Base-by-base conservation (phyloP, 2,888 invertebrate genomes). In the Brassicogethes aeneus region DNA sequence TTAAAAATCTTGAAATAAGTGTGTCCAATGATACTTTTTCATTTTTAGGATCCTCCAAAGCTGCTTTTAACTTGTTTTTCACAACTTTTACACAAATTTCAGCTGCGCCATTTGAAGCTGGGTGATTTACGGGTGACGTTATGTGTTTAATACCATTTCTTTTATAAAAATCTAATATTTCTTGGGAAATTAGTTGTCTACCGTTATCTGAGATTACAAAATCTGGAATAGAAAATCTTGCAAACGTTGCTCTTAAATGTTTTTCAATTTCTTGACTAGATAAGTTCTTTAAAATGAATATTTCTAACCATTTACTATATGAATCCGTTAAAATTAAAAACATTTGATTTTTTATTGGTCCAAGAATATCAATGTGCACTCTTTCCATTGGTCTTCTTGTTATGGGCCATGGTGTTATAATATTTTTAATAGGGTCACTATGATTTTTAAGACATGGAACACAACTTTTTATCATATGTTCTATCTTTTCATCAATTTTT, bases 261-360 rank as follows among this genome's bases (percentile, higher is more conserved):
- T 23, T 23, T 23, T 23, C 23, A 23, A 23, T 23, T 23, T 23
- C 23, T 23, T 23, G 23, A 23, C 23, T n/a, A n/a, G n/a, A n/a
- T n/a, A n/a, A n/a, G n/a, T n/a, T 23, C 23, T 23, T 23, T 23
- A 23, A 23, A 23, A 23, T 23, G 5, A 23, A 23, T 7, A 23
- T 23, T 23, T 23, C 23, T 7, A 23, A 10, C 23, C 23, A 23
- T 23, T 23, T 23, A 10, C 23, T 23, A 23, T 23, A 23, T 7
- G 23, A 23, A 23, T 23, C 23, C 5, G n/a, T n/a, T n/a, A n/a
- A n/a, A n/a, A n/a, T 7, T 23, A 23, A 23, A 23, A 23, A 23
- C 5, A 5, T 23, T 23, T 23, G 5, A 23, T 23, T 23, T 23
- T 23, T 23, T 23, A 23, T 23, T 23, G 23, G 23, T 7, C 23